These are phyloP conservation scores for Phylloscopus collybita DNA, from an alignment of 2,797 vertebrate genomes.

Conservation along the genomic window DNA sequence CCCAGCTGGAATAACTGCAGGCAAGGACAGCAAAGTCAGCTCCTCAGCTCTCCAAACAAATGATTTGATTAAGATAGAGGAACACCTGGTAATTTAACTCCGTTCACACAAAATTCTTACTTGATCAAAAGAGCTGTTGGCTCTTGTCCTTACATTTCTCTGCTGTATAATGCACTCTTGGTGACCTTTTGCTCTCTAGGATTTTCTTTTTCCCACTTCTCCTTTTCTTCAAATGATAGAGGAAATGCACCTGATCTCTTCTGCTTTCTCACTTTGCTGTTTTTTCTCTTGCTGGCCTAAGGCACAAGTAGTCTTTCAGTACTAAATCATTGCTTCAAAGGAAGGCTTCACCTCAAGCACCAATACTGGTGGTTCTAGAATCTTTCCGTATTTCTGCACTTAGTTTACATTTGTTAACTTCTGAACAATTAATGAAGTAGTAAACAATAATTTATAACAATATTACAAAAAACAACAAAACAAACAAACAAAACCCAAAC, in stretches of 20 bases:
- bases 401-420: background rate
- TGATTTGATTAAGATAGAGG: background rate
- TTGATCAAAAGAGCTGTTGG: background rate
- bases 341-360: background rate
- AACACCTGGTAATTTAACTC: background rate
- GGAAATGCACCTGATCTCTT: background rate
- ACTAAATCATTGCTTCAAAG: background rate
- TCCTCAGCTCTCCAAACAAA: background rate
- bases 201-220: background rate
- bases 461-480: background rate
- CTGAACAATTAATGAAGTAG: background rate
- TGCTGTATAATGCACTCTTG: background rate
- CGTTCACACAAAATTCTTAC: background rate
- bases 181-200: background rate
- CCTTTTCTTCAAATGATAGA: background rate
- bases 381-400: background rate
- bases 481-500: too few relatives aligned
- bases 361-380: background rate
- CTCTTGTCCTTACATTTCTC: background rate
- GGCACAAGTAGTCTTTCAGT: background rate
- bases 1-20: background rate
- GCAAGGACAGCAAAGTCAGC: constrained; percentile 6
- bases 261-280: background rate
- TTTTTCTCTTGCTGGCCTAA: background rate
- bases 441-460: background rate